Conservation (phyloP, 1,140 invertebrate genomes). For the Drosophila serrata region DNA sequence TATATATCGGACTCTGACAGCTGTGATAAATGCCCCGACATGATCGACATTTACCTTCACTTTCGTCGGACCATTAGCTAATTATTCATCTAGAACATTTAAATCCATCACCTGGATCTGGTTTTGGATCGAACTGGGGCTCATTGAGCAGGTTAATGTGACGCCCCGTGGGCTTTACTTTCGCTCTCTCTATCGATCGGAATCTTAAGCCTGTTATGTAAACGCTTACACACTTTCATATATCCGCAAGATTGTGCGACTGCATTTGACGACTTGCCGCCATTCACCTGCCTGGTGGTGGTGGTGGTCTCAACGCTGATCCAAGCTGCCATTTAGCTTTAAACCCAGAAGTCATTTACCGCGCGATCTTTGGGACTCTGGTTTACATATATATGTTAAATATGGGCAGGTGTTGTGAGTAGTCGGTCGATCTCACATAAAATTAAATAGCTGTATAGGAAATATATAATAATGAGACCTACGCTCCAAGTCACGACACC, state of each 20-base stretch:
- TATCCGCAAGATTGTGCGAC: slow-evolving; percentile 14
- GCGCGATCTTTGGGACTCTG: slow-evolving; percentile 33
- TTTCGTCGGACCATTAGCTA: slow-evolving; percentile 16
- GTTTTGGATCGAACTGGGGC: slow-evolving; percentile 3
- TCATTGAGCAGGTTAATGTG: neutral
- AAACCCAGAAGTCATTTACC: slow-evolving; percentile 67
- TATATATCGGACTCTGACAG: slow-evolving; percentile 19
- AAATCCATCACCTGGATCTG: slow-evolving; percentile 29
- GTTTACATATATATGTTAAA: slow-evolving; percentile 19
- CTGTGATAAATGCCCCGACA: slow-evolving; percentile 28
- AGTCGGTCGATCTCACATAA: slow-evolving; percentile 37
- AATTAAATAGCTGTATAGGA: slow-evolving; percentile 39
- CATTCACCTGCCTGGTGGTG: slow-evolving; percentile 63
- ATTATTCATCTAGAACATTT: slow-evolving; percentile 33
- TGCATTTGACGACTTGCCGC: slow-evolving; percentile 57
- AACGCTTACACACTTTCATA: slow-evolving; percentile 46
- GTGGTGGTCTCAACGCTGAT: slow-evolving; percentile 46
- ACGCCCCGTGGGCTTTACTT: slow-evolving; percentile 49
- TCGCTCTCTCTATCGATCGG: slow-evolving; percentile 57
- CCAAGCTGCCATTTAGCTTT: slow-evolving; percentile 38
- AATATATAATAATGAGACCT: slow-evolving; percentile 35
- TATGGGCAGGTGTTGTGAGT: slow-evolving; percentile 33
- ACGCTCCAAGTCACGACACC: slow-evolving; percentile 26
- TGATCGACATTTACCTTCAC: slow-evolving; percentile 20
- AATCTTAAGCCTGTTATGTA: slow-evolving; percentile 70